phyloP scores from a whole-genome alignment of 2,888 invertebrate genomes.

The Microctonus brassicae region DNA sequence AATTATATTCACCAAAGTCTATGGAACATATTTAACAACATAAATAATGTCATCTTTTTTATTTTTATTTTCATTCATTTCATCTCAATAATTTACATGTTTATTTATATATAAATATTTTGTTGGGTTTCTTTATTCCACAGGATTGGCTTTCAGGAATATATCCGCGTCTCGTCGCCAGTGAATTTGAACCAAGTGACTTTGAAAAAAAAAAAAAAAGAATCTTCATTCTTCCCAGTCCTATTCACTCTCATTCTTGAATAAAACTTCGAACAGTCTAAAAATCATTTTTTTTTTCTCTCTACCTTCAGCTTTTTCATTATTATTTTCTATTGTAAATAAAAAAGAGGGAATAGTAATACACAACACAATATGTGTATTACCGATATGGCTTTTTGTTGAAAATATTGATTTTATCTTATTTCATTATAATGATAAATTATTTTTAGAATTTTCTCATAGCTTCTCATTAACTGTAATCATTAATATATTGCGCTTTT shows the following conservation, averaged over 20 bases:
- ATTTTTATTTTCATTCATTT: not conserved
- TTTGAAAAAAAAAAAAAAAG: not conserved
- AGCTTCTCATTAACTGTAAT: not conserved
- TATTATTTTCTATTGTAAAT: not conserved
- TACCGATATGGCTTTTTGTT: not conserved
- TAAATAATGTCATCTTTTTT: not conserved
- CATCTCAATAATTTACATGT: not conserved
- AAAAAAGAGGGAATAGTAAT: not conserved
- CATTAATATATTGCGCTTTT: not conserved
- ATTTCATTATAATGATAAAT: not conserved
- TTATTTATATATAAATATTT: conserved; percentile 32
- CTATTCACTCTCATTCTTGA: conserved; percentile 9
- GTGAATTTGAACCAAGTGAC: conserved; percentile 3
- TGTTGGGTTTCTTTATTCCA: conserved; percentile 30
- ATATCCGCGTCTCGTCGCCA: not conserved
- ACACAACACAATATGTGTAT: not conserved
- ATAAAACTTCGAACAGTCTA: not conserved
- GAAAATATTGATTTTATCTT: not conserved
- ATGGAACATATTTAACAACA: conserved; percentile 30
- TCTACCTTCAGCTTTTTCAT: not conserved
- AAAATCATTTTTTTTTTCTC: conserved; percentile 18
- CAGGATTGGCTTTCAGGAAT: conserved; percentile 22
- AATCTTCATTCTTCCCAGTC: not conserved
- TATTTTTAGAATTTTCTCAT: not conserved
- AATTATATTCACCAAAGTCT: conserved; percentile 56